Base-by-base conservation (phyloP, 1,140 invertebrate species). In the Drosophila lini region DNA sequence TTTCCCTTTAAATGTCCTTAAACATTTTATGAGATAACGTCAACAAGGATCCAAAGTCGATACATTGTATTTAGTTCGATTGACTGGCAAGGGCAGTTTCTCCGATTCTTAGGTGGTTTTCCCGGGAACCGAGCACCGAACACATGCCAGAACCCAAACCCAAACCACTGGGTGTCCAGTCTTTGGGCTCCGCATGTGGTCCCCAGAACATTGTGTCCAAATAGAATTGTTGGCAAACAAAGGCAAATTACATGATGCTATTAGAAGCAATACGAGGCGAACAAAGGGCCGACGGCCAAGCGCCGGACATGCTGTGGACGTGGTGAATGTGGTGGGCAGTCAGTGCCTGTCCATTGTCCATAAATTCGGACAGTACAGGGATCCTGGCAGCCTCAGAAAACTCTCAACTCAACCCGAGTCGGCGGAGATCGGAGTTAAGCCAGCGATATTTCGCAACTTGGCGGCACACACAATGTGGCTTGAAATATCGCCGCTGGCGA, bases 141-240 rank as follows among this genome's bases (percentile, higher is more conserved):
- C 56, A 65, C 65, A 69, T 69, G 65, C 41, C 25, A 47, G 36
- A 42, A 34, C 59, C 42, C 44, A 38, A 65, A 59, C 62, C 34
- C 19, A 22, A 62, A 28, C 32, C 61, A 16, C 45, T 63, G 53
- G 47, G 34, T 52, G 63, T 42, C 61, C 71, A 57, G 59, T 56
- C 56, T 74, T 47, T 48, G 59, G 63, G 53, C 82, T 38, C 83
- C 19, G 84, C 80, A 83, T 89, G 83, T 78, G 83, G 83, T 84
- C 83, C 58, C 41, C 47, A 56, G 58, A 64, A 69, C 41, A 89
- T 63, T 89, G 84, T 80, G 82, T 74, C 83, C 83, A 88, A 88
- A 88, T 88, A 88, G 84, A 88, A 89, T 88, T 88, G 83, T 88
- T 89, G 81, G 76, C 83, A 89, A 88, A 86, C 83, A 89, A 89